Percentiles rank a stretch among this genome's conserved stretches.
phyloP scores from a whole-genome alignment of 2,888 invertebrate genomes.

The Platynereis dumerilii region DNA sequence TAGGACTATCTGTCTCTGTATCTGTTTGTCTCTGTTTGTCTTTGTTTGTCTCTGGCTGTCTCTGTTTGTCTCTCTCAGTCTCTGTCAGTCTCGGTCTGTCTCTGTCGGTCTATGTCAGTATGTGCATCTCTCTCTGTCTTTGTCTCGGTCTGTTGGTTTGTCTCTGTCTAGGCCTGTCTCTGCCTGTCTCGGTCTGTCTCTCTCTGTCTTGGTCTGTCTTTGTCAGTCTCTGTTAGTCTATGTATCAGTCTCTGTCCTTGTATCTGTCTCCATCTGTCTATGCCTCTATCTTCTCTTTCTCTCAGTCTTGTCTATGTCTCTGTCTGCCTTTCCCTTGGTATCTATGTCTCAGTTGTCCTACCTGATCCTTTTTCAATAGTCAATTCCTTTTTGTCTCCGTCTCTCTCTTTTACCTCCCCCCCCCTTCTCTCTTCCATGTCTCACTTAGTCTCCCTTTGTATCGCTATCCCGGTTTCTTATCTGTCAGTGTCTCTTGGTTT shows the following conservation, averaged over 20 bases:
- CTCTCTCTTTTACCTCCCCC: too few relatives aligned
- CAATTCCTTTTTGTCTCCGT: not conserved
- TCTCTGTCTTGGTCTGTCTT: not conserved
- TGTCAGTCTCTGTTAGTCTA: not conserved
- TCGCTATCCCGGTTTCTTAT: too few relatives aligned
- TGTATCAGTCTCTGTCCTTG: not conserved
- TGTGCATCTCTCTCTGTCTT: not conserved
- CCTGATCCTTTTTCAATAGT: not conserved
- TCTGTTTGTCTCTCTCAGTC: not conserved
- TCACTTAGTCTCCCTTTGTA: too few relatives aligned
- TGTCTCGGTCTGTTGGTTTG: conserved; percentile 2
- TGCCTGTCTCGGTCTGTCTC: conserved; percentile 1
- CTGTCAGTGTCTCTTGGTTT: not conserved
- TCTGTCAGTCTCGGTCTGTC: not conserved
- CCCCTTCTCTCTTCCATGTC: too few relatives aligned
- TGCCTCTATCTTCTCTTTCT: not conserved
- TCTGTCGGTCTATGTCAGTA: not conserved
- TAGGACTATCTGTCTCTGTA: not conserved
- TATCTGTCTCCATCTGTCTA: not conserved
- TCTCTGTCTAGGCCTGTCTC: too few relatives aligned
- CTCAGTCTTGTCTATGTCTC: too few relatives aligned
- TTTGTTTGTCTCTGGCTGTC: conserved; percentile 1
- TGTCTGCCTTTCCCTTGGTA: too few relatives aligned
- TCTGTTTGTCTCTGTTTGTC: conserved; percentile 7
- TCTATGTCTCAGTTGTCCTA: too few relatives aligned